Conservation (phyloP, 2,888 invertebrate species). For the Pachycephus smyrnensis region DNA sequence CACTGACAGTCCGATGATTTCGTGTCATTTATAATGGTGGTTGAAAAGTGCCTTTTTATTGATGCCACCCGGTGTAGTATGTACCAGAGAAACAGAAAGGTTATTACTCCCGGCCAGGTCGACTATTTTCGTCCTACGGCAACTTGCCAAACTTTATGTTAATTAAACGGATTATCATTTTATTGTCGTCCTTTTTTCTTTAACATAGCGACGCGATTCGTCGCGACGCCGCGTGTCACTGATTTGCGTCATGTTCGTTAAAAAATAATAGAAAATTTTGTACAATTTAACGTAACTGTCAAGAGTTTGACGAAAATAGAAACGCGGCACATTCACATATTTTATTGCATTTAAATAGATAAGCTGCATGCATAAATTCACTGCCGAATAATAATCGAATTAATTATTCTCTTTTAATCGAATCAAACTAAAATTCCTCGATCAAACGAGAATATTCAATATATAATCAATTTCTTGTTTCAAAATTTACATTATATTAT, state of each 20-base stretch:
- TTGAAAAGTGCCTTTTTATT: not conserved
- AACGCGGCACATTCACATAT: not conserved
- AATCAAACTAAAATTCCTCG: not conserved
- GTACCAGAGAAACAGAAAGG: slow-evolving; percentile 51
- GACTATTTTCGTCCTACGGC: slow-evolving; percentile 59
- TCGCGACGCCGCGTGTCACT: not conserved
- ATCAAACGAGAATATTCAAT: not conserved
- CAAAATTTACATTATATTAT: not conserved
- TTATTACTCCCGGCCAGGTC: slow-evolving; percentile 58
- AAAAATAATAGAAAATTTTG: not conserved
- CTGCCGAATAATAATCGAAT: not conserved
- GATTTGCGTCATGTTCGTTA: not conserved
- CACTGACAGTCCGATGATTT: not conserved
- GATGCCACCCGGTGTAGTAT: not conserved
- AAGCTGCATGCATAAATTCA: not conserved
- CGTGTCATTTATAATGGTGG: not conserved
- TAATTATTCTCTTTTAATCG: not conserved
- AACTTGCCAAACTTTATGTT: slow-evolving; percentile 61
- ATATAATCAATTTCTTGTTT: not conserved
- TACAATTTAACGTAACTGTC: not conserved
- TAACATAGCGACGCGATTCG: not conserved
- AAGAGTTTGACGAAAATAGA: not conserved
- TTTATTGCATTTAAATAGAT: not conserved
- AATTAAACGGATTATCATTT: slow-evolving; percentile 59
- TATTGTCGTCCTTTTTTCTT: slow-evolving; percentile 11